Base-by-base conservation (phyloP, 2,113 vertebrate genomes). In the Bostrychus sinensis region DNA sequence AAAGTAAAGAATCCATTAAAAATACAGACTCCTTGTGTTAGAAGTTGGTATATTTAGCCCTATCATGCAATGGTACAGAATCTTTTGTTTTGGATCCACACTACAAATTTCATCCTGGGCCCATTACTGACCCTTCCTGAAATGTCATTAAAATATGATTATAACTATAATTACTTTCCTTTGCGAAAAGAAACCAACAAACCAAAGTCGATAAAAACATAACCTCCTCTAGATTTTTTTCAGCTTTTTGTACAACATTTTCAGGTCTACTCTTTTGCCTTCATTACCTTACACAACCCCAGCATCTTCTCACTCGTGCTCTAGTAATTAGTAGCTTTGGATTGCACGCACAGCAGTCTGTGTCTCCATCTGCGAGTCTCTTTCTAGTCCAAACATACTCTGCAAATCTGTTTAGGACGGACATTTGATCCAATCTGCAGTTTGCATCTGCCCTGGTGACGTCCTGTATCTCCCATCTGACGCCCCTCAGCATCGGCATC, bases 371-470 rank as follows among this genome's bases (percentile, higher is more conserved):
- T 77, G 66, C 3, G 0, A 51, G 50, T 46, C 46, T 26, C 53
- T 48, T 14, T 66, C 66, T n/a, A 62, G 45, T 78, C 72, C 83
- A 72, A 83, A 80, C 72, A 81, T 53, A 58, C 50, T 26, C 54
- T 11, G 70, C 53, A 85, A 89, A 89, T 88, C 72, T 59, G 71
- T 84, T 89, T 86, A 81, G 72, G 69, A 73, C 53, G 70, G 83
- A 73, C 66, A 77, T 81, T 81, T 81, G 83, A 88, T 89, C 80
- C 72, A 86, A 89, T 90, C 82, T 82, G 17, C 16, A 39, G 66
- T 69, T 71, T 66, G 78, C 75, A 74, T 86, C 85, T 89, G 85
- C 70, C 74, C 41, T 37, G 43, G 30, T 78, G 77, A 70, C 22
- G 76, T 84, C 71, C 78, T 63, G 62, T 36, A 60, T 72, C 61